Conservation (phyloP, 2,797 vertebrate species). For the Siniperca undulata region DNA sequence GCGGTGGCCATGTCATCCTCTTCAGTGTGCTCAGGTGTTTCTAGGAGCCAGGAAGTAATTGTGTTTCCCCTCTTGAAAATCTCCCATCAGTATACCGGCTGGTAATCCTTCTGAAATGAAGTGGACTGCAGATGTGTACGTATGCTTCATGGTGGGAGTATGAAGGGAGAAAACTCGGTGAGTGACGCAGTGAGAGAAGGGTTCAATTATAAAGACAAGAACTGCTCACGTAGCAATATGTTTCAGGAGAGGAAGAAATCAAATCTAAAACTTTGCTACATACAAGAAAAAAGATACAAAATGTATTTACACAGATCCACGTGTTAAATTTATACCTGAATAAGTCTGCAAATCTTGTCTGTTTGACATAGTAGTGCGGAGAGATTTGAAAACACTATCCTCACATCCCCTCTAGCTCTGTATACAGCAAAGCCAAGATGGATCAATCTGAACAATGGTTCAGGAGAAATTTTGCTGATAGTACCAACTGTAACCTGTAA, state of each 20-base stretch:
- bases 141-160: constrained; percentile 40
- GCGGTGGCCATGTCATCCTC: constrained; percentile 65
- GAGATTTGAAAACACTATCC: constrained; percentile 19
- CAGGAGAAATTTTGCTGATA: constrained; percentile 30
- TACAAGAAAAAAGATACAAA: neutral
- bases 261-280: constrained; percentile 1
- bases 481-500: constrained; percentile 37
- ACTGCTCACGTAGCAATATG: constrained; percentile 22
- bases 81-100: constrained; percentile 60
- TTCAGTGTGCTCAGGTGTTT: constrained; percentile 81
- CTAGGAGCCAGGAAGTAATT: constrained; percentile 80
- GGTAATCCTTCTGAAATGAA: constrained; percentile 82
- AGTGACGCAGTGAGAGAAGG: constrained; percentile 23
- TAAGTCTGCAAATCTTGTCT: neutral
- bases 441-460: constrained; percentile 28
- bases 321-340: neutral
- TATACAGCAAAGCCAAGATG: neutral
- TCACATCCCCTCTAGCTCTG: neutral
- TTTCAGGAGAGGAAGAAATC: constrained; percentile 24
- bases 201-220: constrained; percentile 48
- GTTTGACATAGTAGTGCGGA: neutral
- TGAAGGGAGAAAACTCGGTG: constrained; percentile 20
- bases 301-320: neutral
- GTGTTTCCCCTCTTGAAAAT: constrained; percentile 77
- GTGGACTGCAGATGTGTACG: constrained; percentile 60